Evolutionary conservation across 2,888 invertebrate genomes (phyloP), one percentile per base, ranked within the genome.

Genomic region (Magallana nippona): DNA sequence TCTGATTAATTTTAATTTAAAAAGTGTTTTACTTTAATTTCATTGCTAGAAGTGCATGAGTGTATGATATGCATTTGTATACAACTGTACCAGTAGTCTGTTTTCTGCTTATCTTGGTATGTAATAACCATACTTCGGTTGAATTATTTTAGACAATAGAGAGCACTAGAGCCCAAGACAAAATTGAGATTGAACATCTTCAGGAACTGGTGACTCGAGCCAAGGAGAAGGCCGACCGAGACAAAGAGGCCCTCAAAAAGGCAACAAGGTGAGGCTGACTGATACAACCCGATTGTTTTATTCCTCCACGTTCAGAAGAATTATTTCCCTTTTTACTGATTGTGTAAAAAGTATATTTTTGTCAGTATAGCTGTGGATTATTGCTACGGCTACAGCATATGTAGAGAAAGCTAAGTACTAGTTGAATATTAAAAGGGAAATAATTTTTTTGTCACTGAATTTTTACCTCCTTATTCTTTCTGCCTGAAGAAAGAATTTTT

Each of bases 171-270:
- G 91, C 91, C 27, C 92, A 93, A 87, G 89, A 88, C 71, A 90
- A 89, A 86, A 92, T 94, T 13, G 94, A 94, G 83, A 90, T 91
- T n/a, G 94, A 93, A 60, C 93, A 93, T 84, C 88, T 94, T n/a
- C 90, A 91, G 71, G 91, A 92, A 60, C 87, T 93, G n/a, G 89
- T 93, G 10, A 86, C 87, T 57, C 89, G 89, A 1, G 92, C 93
- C 60, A 93, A 91, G 85, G 92, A 92, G 5, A 92, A 92, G 80
- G 88, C 90, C 0, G 93, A 93, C 56, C 85, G 89, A 44, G 94
- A 94, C 89, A 94, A 94, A 84, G 94, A 94, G 81, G 92, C 93
- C 1, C 88, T 94, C 77, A 94, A 94, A 88, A 93, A 93, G 86
- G 94, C 94, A 15, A 92, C 94, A 63, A 91, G 94, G 94, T 93